These are phyloP conservation scores for Lepidurus packardi DNA, from an alignment of 1,140 invertebrate genomes.

Conservation along the genomic window DNA sequence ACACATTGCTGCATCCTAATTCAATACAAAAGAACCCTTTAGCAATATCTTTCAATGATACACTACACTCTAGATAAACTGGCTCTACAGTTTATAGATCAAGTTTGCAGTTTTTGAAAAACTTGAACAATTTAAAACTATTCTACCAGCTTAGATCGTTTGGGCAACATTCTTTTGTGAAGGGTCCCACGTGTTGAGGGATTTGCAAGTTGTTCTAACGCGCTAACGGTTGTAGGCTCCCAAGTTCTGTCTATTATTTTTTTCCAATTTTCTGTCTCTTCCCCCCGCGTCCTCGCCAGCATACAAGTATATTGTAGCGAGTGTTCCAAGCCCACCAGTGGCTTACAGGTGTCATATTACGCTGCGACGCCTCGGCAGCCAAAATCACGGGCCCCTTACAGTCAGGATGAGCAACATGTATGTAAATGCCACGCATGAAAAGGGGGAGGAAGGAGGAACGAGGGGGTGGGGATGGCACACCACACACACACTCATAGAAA, in stretches of 20 bases:
- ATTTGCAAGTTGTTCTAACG: not conserved
- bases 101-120: not conserved
- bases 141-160: not conserved
- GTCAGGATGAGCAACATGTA: constrained; percentile 18
- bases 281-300: not conserved
- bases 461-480: no score
- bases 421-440: not conserved
- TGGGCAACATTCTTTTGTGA: not conserved
- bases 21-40: no score
- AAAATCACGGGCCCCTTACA: not conserved
- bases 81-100: no score
- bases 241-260: constrained; percentile 1
- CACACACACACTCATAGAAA: no score
- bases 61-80: no score
- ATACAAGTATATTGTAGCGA: not conserved
- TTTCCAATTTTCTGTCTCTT: not conserved
- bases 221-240: not conserved
- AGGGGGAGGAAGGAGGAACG: not conserved
- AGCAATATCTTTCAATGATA: no score
- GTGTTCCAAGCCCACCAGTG: constrained; percentile 7
- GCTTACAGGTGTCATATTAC: constrained; percentile 21
- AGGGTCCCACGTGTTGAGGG: not conserved
- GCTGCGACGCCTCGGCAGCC: constrained; percentile 16
- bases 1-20: no score
- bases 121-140: not conserved